Conservation (phyloP, 2,888 invertebrate genomes). For the Drosophila subquinaria region DNA sequence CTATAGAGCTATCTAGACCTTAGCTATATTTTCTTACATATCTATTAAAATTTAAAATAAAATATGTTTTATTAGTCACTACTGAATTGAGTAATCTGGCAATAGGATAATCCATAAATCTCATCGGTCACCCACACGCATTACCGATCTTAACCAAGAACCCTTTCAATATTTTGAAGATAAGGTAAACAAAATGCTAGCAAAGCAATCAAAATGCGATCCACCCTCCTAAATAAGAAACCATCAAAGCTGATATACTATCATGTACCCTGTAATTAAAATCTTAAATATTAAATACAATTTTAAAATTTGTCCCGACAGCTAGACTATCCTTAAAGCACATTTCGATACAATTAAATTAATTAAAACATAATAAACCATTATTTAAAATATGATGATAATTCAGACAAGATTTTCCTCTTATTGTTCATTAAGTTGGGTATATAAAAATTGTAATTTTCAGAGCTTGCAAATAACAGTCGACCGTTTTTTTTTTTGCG, state of each 20-base stretch:
- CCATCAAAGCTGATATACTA: neutral
- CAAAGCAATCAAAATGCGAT: conserved; percentile 43
- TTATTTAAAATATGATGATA: too few species aligned
- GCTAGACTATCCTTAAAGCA: too few species aligned
- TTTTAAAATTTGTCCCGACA: neutral
- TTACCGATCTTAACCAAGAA: conserved; percentile 16
- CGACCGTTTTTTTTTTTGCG: too few species aligned
- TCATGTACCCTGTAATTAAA: conserved; percentile 18
- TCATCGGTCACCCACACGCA: conserved; percentile 10
- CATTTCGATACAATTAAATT: neutral
- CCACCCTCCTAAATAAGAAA: conserved; percentile 13
- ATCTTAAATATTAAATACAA: neutral
- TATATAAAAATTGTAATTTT: too few species aligned
- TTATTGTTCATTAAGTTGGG: too few species aligned
- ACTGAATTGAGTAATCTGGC: conserved; percentile 27
- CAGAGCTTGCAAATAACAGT: too few species aligned
- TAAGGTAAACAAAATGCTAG: conserved; percentile 44
- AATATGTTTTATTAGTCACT: neutral
- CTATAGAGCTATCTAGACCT: too few species aligned
- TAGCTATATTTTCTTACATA: neutral
- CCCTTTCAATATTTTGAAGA: conserved; percentile 34
- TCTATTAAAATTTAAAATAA: neutral
- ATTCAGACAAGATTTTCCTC: too few species aligned
- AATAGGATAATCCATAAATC: conserved; percentile 29
- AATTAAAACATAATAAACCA: too few species aligned